Conservation (phyloP, 2,888 invertebrate genomes). For the Alloscopus bannaensis region DNA sequence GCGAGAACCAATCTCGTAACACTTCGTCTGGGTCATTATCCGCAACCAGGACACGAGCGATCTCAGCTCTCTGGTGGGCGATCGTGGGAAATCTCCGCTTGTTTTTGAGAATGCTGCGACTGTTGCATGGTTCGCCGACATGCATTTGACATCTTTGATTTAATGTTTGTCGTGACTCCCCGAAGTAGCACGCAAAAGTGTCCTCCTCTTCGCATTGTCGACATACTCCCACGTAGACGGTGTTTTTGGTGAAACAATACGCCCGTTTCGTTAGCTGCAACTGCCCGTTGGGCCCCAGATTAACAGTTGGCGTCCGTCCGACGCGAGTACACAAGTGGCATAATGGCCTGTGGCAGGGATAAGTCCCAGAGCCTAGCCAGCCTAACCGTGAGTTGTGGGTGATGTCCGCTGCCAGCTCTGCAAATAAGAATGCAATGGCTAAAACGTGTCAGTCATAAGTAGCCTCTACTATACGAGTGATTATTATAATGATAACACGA, state of each 20-base stretch:
- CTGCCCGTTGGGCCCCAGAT: slow-evolving; percentile 6
- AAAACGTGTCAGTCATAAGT: no score
- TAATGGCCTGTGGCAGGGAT: background rate
- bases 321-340: slow-evolving; percentile 1
- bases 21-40: slow-evolving; percentile 16
- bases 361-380: slow-evolving; percentile 20
- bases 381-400: slow-evolving; percentile 18
- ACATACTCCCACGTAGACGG: slow-evolving; percentile 19
- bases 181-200: slow-evolving; percentile 5
- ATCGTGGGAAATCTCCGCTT: background rate
- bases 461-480: no score
- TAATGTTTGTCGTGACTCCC: background rate
- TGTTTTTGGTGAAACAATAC: background rate
- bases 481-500: background rate
- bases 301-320: slow-evolving; percentile 6
- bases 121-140: background rate
- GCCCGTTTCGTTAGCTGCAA: slow-evolving; percentile 12
- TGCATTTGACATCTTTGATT: background rate
- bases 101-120: background rate
- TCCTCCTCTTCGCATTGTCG: slow-evolving; percentile 18
- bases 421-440: slow-evolving; percentile 4
- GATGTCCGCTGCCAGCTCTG: slow-evolving; percentile 7
- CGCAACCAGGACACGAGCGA: slow-evolving; percentile 2
- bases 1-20: slow-evolving; percentile 12
- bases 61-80: slow-evolving; percentile 8